Evolutionary conservation across 2,888 invertebrate species (phyloP), one percentile per base, ranked within the genome.

Genomic region (Sinelater perroti): DNA sequence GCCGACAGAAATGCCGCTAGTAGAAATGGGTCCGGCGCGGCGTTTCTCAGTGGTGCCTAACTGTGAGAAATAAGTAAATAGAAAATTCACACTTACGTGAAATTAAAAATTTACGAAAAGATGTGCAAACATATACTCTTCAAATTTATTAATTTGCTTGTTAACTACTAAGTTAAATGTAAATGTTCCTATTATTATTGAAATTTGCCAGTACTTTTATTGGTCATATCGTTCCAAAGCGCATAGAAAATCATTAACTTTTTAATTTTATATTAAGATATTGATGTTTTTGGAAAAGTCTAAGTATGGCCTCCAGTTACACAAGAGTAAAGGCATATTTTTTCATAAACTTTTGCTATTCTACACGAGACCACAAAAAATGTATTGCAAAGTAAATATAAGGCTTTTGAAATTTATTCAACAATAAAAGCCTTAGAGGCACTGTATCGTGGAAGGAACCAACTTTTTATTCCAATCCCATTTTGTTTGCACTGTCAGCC

Each of bases 331-430:
- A 54, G 40, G 20, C 20, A 47, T 35, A 21, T 21, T 38, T 28
- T 38, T 55, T 36, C 18, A 4, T 20, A 53, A 52, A 53, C 53
- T 53, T 53, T 26, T 53, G 46, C 53, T 53, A 45, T 53, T 45
- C 35, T 28, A 35, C 31, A 51, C 33, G 45, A 45, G 40, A 42
- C 42, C 44, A 45, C 44, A 44, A 17, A 42, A 52, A 52, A 42
- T 42, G 14, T 14, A 33, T 31, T 42, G 40, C 44, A 44, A 44
- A 44, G 52, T n/a, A n/a, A n/a, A n/a, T n/a, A n/a, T n/a, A n/a
- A n/a, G n/a, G n/a, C 26, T 38, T 50, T 42, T 51, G 40, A 30
- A 51, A 40, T 51, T 51, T 51, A 40, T 14, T 16, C 5, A 51
- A 51, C 51, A 18, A 13, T 17, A 30, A n/a, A 51, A 42, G 51